These are phyloP conservation scores for Sceloporus undulatus DNA, from an alignment of 2,113 vertebrate species.

Conservation along the genomic window DNA sequence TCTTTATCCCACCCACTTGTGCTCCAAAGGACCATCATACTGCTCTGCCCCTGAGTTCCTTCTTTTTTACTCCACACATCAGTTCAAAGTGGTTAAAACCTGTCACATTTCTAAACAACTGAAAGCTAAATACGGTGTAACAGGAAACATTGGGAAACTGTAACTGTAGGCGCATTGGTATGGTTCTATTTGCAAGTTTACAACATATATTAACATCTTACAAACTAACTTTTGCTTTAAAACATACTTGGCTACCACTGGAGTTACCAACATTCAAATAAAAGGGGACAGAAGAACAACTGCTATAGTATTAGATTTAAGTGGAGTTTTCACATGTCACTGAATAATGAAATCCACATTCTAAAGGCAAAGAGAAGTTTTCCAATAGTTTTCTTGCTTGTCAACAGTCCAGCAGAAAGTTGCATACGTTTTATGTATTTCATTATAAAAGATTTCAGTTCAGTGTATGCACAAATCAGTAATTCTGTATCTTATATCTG, in stretches of 20 bases:
- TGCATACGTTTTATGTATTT: neutral
- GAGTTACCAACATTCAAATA: neutral
- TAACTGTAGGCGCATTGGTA: neutral
- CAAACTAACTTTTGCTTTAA: neutral
- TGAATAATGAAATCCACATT: neutral
- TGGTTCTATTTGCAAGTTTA: neutral
- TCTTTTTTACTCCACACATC: slow-evolving; percentile 5
- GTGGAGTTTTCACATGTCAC: neutral
- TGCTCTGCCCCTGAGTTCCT: neutral
- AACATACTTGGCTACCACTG: neutral
- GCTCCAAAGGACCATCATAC: neutral
- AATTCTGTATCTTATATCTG: neutral
- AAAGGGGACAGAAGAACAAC: neutral
- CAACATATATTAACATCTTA: neutral
- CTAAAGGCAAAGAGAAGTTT: neutral
- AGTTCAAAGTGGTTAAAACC: neutral
- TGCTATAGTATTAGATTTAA: neutral
- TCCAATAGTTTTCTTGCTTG: neutral
- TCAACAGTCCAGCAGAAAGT: neutral
- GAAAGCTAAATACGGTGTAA: neutral
- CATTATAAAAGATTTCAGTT: no score
- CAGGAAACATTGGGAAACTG: slow-evolving; percentile 23
- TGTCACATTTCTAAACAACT: neutral
- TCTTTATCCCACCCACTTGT: neutral
- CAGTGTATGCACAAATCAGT: neutral